A percentile compares a stretch with the other conserved stretches of the same genome.
phyloP scores from a whole-genome alignment of 2,888 invertebrate species.

The Rhagonycha lutea region DNA sequence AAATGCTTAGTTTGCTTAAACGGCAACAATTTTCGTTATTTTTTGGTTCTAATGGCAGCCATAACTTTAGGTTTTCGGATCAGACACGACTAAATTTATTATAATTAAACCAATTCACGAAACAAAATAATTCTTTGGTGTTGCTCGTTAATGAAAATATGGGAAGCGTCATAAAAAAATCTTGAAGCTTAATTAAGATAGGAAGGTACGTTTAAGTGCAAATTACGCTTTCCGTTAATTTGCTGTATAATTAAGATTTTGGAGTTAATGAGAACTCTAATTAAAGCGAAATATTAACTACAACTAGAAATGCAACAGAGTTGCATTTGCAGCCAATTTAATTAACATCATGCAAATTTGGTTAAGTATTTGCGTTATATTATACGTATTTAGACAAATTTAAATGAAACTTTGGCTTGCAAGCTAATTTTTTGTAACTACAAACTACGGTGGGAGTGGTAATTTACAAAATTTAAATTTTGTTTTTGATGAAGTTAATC shows the following conservation, averaged over 20 bases:
- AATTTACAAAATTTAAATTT: not conserved
- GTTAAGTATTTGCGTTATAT: not conserved
- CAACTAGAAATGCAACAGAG: conserved; percentile 18
- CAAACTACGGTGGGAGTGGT: not conserved
- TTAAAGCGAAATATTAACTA: conserved; percentile 24
- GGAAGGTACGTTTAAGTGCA: conserved; percentile 32
- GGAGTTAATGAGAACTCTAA: conserved; percentile 36
- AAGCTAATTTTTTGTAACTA: not conserved
- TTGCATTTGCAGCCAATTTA: conserved; percentile 21
- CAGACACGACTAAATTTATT: not conserved
- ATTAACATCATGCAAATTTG: conserved; percentile 20
- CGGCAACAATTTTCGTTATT: not conserved
- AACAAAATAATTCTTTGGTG: not conserved
- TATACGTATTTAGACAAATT: not conserved
- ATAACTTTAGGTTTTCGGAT: not conserved
- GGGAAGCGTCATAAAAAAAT: not conserved
- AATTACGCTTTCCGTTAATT: conserved; percentile 33
- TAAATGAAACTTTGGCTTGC: not conserved
- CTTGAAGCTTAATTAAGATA: conserved; percentile 29
- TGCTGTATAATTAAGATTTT: conserved; percentile 38
- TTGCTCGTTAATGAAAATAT: not conserved
- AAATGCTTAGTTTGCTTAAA: not conserved
- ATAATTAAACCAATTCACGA: not conserved
- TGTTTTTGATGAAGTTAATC: not conserved
- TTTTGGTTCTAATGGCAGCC: not conserved